These are phyloP conservation scores for Scaeva pyrastri DNA, from an alignment of 2,888 invertebrate species.

Conservation along the genomic window DNA sequence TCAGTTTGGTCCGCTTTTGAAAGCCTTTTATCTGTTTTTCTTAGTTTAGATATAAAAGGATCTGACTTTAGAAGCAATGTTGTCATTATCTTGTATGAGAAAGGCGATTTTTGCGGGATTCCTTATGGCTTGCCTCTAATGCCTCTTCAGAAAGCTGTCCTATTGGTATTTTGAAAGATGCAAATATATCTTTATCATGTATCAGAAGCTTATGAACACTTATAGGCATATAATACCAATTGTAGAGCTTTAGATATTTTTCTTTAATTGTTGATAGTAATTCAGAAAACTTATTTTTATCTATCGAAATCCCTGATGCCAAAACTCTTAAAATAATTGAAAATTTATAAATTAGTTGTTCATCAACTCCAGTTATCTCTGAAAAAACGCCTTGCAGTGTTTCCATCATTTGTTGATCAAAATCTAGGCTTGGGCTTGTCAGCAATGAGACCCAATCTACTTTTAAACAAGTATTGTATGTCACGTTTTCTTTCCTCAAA, in stretches of 20 bases:
- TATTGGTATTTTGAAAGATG: constrained; percentile 2
- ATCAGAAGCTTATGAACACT: no score
- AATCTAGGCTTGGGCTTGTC: constrained; percentile 30
- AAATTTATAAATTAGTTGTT: constrained; percentile 28
- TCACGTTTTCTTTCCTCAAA: not conserved
- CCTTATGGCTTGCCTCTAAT: not conserved
- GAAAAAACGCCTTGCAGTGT: constrained; percentile 45
- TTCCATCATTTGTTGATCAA: constrained; percentile 31
- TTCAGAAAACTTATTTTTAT: not conserved
- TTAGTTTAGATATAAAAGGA: not conserved
- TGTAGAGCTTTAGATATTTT: not conserved
- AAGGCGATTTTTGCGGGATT: no score
- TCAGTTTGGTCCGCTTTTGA: constrained; percentile 1
- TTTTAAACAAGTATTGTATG: constrained; percentile 20
- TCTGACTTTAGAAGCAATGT: constrained; percentile 6
- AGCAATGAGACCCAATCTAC: constrained; percentile 23
- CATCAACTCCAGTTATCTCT: constrained; percentile 36
- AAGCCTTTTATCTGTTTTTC: not conserved
- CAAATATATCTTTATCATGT: no score
- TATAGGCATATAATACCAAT: no score
- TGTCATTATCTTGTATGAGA: constrained; percentile 10
- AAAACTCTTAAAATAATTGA: no score
- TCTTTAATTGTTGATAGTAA: not conserved
- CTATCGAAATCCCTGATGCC: not conserved
- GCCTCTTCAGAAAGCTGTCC: constrained; percentile 1